phyloP scores from a whole-genome alignment of 2,113 vertebrate species.

The Hippocampus abdominalis region DNA sequence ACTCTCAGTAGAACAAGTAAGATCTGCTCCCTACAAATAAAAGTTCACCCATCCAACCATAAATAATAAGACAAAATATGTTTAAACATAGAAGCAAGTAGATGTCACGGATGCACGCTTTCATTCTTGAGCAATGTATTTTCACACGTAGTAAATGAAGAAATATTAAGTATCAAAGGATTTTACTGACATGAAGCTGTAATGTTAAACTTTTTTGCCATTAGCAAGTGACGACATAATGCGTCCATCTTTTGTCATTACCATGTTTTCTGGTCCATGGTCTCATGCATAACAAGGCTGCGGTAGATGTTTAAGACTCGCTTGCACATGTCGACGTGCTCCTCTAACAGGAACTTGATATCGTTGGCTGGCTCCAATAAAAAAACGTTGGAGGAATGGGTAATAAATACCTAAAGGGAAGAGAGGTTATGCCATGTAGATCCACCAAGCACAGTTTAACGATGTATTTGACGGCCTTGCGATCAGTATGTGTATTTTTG shows the following conservation, averaged over 20 bases:
- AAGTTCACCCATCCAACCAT: neutral
- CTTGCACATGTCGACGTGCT: conserved; percentile 99
- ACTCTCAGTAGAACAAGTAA: conserved; percentile 93
- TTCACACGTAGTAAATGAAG: neutral
- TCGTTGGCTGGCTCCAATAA: conserved; percentile 96
- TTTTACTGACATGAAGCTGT: neutral
- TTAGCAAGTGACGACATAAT: neutral
- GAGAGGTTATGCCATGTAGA: neutral
- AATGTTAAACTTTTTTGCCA: neutral
- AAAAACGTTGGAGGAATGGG: conserved; percentile 95
- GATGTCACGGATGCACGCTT: neutral
- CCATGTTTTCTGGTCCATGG: conserved; percentile 99
- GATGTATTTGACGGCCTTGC: neutral
- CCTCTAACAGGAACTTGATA: conserved; percentile 89
- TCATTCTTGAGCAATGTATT: neutral
- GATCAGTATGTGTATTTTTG: neutral
- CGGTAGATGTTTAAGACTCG: conserved; percentile 98
- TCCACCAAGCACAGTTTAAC: neutral
- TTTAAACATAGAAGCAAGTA: neutral
- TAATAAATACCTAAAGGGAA: conserved; percentile 88
- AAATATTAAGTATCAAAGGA: too few relatives aligned
- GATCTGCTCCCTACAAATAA: conserved; percentile 87
- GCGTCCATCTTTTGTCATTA: conserved; percentile 56
- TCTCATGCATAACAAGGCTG: conserved; percentile 96
- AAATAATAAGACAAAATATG: neutral